Conservation (phyloP, 2,888 invertebrate species). For the Cybosia mesomella region DNA sequence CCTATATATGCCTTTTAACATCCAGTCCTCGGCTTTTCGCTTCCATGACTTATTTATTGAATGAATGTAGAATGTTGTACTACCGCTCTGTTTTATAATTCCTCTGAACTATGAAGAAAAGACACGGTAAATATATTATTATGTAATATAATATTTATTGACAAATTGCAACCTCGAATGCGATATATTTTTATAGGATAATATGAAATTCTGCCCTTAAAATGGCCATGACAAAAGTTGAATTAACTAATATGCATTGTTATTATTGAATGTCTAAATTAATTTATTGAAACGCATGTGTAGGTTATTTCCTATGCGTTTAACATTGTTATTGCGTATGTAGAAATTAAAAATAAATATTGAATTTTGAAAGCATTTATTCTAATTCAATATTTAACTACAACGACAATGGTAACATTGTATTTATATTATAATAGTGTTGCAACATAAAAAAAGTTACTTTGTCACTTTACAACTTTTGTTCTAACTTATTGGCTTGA, state of each 20-base stretch:
- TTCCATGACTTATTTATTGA: neutral
- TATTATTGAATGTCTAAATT: neutral
- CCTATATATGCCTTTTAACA: neutral
- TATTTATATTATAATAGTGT: constrained; percentile 6
- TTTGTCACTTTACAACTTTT: neutral
- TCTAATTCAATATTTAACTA: constrained; percentile 11
- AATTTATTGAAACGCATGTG: neutral
- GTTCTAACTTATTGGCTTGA: constrained; percentile 21
- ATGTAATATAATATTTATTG: neutral
- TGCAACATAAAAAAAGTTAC: constrained; percentile 1
- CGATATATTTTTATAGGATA: constrained; percentile 9
- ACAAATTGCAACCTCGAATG: constrained; percentile 3
- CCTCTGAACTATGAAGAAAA: neutral
- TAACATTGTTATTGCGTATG: neutral
- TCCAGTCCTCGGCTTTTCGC: neutral
- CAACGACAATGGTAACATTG: constrained; percentile 10
- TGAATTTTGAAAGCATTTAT: neutral
- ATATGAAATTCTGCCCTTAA: neutral
- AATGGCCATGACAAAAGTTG: neutral
- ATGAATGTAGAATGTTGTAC: neutral
- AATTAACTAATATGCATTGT: neutral
- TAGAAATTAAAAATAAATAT: neutral
- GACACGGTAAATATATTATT: neutral
- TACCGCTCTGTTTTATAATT: neutral
- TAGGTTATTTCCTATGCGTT: neutral